Evolutionary conservation across 2,113 vertebrate species (phyloP).

Genomic region (Tragelaphus strepsiceros): DNA sequence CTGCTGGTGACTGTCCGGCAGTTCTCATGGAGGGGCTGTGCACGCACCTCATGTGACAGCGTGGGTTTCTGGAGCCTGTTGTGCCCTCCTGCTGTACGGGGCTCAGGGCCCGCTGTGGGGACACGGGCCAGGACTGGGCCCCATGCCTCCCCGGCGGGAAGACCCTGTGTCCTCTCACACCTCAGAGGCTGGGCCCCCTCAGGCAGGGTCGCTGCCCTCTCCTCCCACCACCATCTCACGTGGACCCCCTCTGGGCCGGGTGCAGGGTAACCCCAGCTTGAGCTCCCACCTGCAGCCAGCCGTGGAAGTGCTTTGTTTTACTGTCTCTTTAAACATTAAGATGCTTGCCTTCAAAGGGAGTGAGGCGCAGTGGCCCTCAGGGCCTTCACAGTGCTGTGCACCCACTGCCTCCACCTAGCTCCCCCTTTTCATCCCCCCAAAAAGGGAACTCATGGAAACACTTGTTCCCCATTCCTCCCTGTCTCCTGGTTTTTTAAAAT

Average conservation of each 20-base stretch:
- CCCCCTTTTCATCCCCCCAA: background rate
- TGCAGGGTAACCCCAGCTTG: background rate
- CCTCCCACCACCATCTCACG: background rate
- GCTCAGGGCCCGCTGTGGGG: background rate
- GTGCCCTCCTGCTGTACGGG: background rate
- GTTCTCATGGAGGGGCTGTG: background rate
- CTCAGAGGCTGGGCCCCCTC: background rate
- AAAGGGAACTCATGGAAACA: background rate
- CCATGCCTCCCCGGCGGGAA: background rate
- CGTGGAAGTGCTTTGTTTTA: background rate
- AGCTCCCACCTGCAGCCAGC: background rate
- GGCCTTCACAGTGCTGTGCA: background rate
- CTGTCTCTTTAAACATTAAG: background rate
- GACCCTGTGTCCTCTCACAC: background rate
- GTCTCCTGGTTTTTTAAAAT: background rate
- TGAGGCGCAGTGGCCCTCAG: background rate
- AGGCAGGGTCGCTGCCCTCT: background rate
- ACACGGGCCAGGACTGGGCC: background rate
- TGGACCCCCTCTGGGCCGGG: background rate
- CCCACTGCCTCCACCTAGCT: background rate
- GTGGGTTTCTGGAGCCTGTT: background rate
- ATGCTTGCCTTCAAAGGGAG: background rate
- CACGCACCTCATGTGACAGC: background rate
- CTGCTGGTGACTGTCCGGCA: rapidly evolving
- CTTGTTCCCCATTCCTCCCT: background rate